These are phyloP conservation scores for Falco berigora DNA, from an alignment of 2,797 vertebrate genomes.

Conservation along the genomic window DNA sequence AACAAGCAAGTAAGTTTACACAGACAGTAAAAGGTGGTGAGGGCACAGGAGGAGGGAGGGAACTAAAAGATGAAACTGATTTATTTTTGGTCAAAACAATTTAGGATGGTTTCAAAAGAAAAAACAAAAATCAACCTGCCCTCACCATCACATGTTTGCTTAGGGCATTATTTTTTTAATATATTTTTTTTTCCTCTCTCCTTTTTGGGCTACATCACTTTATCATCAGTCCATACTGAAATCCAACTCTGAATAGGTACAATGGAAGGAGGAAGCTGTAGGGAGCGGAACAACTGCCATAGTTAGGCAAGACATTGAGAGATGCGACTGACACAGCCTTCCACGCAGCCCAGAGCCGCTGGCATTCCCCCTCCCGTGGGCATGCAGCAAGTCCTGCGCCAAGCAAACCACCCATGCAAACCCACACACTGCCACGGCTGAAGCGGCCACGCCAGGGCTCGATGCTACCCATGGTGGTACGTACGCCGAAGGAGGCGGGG, in stretches of 20 bases:
- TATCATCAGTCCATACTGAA: constrained; percentile 27
- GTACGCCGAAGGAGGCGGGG: neutral
- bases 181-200: neutral
- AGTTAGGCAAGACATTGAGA: constrained; percentile 64
- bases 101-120: constrained; percentile 10
- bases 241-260: constrained; percentile 38
- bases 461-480: constrained; percentile 5
- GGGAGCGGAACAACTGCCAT: constrained; percentile 54
- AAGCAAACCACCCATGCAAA: constrained; percentile 77
- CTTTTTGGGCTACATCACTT: constrained; percentile 55
- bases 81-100: constrained; percentile 17
- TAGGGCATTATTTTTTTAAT: neutral
- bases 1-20: constrained; percentile 62
- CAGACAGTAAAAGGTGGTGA: constrained; percentile 41
- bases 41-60: neutral
- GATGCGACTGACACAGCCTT: constrained; percentile 61
- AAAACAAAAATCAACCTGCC: constrained; percentile 28
- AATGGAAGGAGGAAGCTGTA: constrained; percentile 55
- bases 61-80: neutral
- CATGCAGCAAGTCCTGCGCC: constrained; percentile 74
- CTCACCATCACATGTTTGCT: constrained; percentile 49
- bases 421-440: constrained; percentile 69
- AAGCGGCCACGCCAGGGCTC: constrained; percentile 54
- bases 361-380: constrained; percentile 42
- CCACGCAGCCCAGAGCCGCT: constrained; percentile 5